These are phyloP conservation scores for Drosophila cracens DNA, from an alignment of 2,888 invertebrate species.

Conservation along the genomic window DNA sequence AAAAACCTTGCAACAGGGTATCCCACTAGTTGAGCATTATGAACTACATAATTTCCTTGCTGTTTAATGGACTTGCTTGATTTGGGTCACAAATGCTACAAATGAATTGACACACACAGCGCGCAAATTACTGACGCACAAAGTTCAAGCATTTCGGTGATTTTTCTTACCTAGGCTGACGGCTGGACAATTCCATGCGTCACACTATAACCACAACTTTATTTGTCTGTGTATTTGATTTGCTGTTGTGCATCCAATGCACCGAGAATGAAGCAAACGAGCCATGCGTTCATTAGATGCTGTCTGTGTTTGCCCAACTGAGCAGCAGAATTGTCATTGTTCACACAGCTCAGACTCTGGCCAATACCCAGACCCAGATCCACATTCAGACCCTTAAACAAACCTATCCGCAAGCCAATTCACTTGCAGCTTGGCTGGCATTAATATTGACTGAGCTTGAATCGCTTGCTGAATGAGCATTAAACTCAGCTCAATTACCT, in stretches of 20 bases:
- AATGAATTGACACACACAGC: neutral
- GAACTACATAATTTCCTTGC: slow-evolving; percentile 1
- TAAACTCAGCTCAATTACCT: slow-evolving; percentile 57
- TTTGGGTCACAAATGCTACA: neutral
- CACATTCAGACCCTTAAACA: neutral
- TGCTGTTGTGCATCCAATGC: slow-evolving; percentile 76
- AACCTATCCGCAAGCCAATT: neutral
- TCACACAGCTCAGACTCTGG: neutral
- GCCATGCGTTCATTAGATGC: slow-evolving; percentile 75
- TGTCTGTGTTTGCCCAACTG: slow-evolving; percentile 47
- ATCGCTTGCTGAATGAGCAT: slow-evolving; percentile 27
- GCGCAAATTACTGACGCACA: slow-evolving; percentile 15
- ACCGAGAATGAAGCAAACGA: slow-evolving; percentile 77
- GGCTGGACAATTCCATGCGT: neutral
- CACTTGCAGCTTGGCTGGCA: slow-evolving; percentile 1
- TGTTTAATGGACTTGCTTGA: neutral
- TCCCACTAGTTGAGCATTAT: neutral
- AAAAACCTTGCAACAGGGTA: neutral
- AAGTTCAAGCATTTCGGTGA: slow-evolving; percentile 16
- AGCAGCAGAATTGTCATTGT: slow-evolving; percentile 23
- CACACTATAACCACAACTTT: neutral
- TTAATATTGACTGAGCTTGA: slow-evolving; percentile 48
- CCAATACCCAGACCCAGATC: neutral
- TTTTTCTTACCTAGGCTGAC: slow-evolving; percentile 29
- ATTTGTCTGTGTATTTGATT: slow-evolving; percentile 69